phyloP scores from a whole-genome alignment of 2,888 invertebrate species.

The Drosophila lacicola region DNA sequence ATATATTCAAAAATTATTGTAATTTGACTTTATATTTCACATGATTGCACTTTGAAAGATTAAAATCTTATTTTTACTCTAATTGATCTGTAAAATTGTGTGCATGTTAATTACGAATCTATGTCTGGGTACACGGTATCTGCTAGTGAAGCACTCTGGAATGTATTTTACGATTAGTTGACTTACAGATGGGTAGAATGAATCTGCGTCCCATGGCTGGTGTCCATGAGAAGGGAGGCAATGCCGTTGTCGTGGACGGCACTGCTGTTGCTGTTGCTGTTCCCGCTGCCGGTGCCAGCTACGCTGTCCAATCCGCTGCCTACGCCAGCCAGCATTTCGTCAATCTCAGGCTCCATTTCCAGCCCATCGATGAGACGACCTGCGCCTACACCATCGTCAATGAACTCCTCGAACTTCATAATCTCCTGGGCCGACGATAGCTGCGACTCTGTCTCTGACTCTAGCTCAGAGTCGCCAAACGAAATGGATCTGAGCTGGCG shows the following conservation, averaged over 20 bases:
- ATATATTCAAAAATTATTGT: too few species aligned
- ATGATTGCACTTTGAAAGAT: too few species aligned
- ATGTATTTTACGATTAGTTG: not conserved
- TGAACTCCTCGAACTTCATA: slow-evolving; percentile 83
- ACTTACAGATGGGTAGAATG: slow-evolving; percentile 69
- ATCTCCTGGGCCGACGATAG: slow-evolving; percentile 81
- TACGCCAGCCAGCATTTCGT: slow-evolving; percentile 69
- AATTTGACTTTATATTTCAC: too few species aligned
- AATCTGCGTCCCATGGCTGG: slow-evolving; percentile 51
- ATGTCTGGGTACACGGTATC: not conserved
- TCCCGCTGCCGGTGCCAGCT: slow-evolving; percentile 64
- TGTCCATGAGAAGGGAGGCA: slow-evolving; percentile 60
- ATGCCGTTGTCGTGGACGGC: slow-evolving; percentile 62
- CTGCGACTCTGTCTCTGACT: slow-evolving; percentile 83
- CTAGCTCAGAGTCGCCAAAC: slow-evolving; percentile 80
- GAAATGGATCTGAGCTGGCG: slow-evolving; percentile 63
- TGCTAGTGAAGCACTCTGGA: not conserved
- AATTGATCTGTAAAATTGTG: too few species aligned
- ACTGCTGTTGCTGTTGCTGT: slow-evolving; percentile 66
- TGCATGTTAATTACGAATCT: not conserved
- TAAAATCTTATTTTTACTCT: too few species aligned
- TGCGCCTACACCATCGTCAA: slow-evolving; percentile 81
- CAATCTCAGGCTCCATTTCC: slow-evolving; percentile 83
- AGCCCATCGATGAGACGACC: slow-evolving; percentile 81
- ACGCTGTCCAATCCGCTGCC: slow-evolving; percentile 66